Evolutionary conservation across 2,113 vertebrate species (phyloP), one percentile per base, ranked within the genome.

Genomic region (Sturnus vulgaris): DNA sequence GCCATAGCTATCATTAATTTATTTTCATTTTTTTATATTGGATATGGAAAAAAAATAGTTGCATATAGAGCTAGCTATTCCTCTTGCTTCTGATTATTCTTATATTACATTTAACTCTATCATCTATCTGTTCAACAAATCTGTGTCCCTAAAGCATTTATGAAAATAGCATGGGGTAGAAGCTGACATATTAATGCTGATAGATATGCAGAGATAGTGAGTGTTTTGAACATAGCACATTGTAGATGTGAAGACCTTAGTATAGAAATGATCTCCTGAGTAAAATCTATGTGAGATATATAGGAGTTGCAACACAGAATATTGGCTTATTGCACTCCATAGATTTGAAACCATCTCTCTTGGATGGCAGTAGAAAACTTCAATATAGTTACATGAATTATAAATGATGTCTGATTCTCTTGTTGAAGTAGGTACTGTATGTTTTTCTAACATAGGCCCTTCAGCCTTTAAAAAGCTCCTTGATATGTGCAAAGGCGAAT

Each of bases 341-440:
- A 97, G 97, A 97, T 98, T 98, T 97, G 97, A 94, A 96, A 94
- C 89, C 81, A 94, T 98, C 93, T 97, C 97, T 96, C 97, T 97
- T 96, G 92, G 92, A 96, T 91, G 94, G 91, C 95, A 97, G 94
- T 93, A 97, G 97, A 97, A 97, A 96, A 96, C 97, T 98, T 98
- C 97, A 98, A 98, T 98, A 98, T 98, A 95, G 91, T 96, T 92
- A 95, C 96, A 99, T 99, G 97, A 98, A 99, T 99, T 98, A 99
- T 99, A 97, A 96, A 99, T 98, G 97, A 95, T 61, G 94, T 79
- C 92, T 96, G 97, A 92, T 96, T 93, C 95, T 97, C 92, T 96
- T 95, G 88, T 95, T 97, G 95, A 97, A 96, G 92, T 90, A 90
- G 91, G 52, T 93, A 93, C 73, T 65, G 66, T 72, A 64, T 89